phyloP scores from a whole-genome alignment of 2,113 vertebrate genomes.

The Melospiza melodia region DNA sequence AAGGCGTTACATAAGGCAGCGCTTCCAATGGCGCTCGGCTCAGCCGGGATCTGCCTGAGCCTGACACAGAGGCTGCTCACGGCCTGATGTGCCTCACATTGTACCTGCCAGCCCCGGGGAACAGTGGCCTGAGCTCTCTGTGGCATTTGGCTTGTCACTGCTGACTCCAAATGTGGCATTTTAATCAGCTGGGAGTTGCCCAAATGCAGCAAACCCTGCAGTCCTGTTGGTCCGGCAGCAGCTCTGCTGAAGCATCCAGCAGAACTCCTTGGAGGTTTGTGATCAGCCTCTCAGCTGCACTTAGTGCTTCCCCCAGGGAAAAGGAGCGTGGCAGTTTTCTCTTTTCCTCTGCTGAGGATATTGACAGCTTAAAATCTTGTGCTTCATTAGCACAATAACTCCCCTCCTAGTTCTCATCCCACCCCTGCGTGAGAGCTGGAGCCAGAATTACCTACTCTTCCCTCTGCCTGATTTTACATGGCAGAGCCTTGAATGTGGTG shows the following conservation, averaged over 20 bases:
- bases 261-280: background rate
- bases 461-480: background rate
- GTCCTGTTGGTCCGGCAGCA: background rate
- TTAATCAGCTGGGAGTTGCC: background rate
- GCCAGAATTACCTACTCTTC: background rate
- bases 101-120: background rate
- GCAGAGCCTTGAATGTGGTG: background rate
- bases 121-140: rapidly evolving
- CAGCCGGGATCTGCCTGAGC: background rate
- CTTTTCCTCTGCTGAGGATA: background rate
- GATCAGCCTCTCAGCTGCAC: background rate
- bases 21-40: background rate
- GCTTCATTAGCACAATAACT: background rate
- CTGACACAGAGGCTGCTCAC: rapidly evolving
- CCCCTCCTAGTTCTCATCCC: background rate
- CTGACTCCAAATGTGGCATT: background rate
- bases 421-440: background rate
- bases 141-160: background rate
- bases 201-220: background rate
- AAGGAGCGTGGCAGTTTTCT: background rate
- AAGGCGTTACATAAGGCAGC: background rate
- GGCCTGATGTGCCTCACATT: background rate
- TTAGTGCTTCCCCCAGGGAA: background rate
- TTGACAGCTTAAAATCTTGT: background rate
- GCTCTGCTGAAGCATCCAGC: background rate